Evolutionary conservation across 1,140 invertebrate species (phyloP).

Genomic region (Hyles euphorbiae): DNA sequence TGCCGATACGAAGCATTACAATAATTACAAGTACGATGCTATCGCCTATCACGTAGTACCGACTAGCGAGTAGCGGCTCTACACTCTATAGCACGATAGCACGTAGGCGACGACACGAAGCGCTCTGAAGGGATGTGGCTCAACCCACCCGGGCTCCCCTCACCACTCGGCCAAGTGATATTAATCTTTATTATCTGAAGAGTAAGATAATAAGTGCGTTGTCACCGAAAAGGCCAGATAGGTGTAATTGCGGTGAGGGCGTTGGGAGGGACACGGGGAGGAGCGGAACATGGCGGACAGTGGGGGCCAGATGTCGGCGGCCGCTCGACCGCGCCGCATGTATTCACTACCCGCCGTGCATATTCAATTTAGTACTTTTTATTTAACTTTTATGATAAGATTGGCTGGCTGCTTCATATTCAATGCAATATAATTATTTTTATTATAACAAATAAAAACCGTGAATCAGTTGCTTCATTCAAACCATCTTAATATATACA

Average conservation of each 20-base stretch:
- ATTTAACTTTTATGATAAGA: too few relatives aligned
- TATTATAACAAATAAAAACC: too few relatives aligned
- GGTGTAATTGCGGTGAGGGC: slow-evolving; percentile 62
- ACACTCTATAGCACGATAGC: slow-evolving; percentile 8
- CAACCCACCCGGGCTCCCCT: slow-evolving; percentile 38
- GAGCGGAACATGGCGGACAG: slow-evolving; percentile 52
- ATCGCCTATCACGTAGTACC: slow-evolving; percentile 29
- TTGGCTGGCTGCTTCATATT: too few relatives aligned
- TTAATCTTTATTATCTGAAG: slow-evolving; percentile 59
- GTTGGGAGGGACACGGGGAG: slow-evolving; percentile 63
- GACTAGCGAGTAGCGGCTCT: slow-evolving; percentile 9
- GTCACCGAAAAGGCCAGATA: slow-evolving; percentile 33
- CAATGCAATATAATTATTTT: too few relatives aligned
- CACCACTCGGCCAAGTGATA: slow-evolving; percentile 29
- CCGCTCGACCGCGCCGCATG: slow-evolving; percentile 22
- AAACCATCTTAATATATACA: too few relatives aligned
- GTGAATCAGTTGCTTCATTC: too few relatives aligned
- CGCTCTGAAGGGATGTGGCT: slow-evolving; percentile 45
- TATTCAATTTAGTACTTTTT: too few relatives aligned
- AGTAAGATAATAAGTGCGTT: slow-evolving; percentile 52
- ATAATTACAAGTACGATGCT: slow-evolving; percentile 27
- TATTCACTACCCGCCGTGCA: neutral
- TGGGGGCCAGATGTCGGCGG: slow-evolving; percentile 55
- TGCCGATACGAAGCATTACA: slow-evolving; percentile 23
- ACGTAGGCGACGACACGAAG: slow-evolving; percentile 52